phyloP scores from a whole-genome alignment of 2,113 vertebrate species.

The Eudyptes chrysolophus region DNA sequence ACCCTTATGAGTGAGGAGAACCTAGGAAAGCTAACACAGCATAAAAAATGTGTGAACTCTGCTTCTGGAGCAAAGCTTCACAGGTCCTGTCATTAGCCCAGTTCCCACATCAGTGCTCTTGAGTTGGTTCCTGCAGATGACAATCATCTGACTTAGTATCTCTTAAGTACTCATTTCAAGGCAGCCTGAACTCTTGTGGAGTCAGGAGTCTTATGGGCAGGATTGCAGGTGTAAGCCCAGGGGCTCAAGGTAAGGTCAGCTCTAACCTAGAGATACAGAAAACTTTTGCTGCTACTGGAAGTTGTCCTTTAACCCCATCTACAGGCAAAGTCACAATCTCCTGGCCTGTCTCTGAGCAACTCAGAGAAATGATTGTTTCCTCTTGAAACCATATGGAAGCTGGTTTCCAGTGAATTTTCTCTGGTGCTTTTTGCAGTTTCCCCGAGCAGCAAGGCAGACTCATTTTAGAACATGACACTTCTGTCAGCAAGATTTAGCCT shows the following conservation, averaged over 20 bases:
- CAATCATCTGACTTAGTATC: background rate
- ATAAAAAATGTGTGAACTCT: background rate
- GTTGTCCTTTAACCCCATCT: background rate
- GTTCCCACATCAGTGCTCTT: background rate
- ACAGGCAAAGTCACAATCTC: background rate
- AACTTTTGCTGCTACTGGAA: background rate
- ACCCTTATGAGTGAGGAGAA: background rate
- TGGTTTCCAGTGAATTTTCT: background rate
- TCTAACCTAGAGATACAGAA: background rate
- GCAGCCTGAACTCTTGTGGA: background rate
- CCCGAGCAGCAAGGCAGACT: background rate
- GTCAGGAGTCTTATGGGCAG: background rate
- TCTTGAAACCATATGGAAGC: conserved; percentile 19
- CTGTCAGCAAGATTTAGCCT: background rate
- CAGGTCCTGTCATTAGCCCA: background rate
- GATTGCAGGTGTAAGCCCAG: background rate
- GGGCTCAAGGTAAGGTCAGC: background rate
- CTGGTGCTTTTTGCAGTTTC: background rate
- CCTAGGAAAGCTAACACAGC: background rate
- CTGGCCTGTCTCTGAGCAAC: background rate
- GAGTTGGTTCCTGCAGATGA: background rate
- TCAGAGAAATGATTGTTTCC: background rate
- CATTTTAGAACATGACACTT: background rate
- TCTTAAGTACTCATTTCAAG: background rate
- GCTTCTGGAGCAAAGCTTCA: background rate